A percentile compares a stretch with the other conserved stretches of the same genome.
Evolutionary conservation across 2,888 invertebrate genomes (phyloP).

Genomic region (Crocallis elinguaria): DNA sequence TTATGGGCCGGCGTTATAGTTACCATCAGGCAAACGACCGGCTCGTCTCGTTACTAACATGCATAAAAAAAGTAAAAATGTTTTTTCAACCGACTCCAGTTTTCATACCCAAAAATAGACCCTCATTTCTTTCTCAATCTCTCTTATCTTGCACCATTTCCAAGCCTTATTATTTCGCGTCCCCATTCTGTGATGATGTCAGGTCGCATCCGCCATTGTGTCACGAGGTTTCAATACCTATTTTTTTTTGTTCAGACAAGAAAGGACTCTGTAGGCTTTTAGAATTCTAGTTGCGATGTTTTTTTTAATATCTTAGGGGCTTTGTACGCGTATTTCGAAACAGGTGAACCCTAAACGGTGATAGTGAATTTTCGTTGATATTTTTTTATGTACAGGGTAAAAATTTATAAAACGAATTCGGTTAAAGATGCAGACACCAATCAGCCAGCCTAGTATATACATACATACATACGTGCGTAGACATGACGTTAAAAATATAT

Average conservation of each 20-base stretch:
- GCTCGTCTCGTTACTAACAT: too few species aligned
- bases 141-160: conserved; percentile 41
- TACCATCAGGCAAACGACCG: too few species aligned
- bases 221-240: conserved; percentile 78
- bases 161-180: conserved; percentile 82
- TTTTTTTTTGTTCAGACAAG: conserved; percentile 58
- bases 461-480: too few species aligned
- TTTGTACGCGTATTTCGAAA: background rate
- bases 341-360: background rate
- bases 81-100: background rate
- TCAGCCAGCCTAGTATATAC: too few species aligned
- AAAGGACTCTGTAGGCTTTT: conserved; percentile 42
- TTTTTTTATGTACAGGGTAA: too few species aligned
- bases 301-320: conserved; percentile 14
- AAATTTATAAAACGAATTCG: too few species aligned
- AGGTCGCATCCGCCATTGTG: conserved; percentile 81
- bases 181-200: conserved; percentile 83
- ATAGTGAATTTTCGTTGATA: background rate
- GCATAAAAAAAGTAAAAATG: too few species aligned
- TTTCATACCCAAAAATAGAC: background rate
- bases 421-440: too few species aligned
- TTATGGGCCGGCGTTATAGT: too few species aligned
- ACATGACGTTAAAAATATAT: too few species aligned
- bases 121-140: conserved; percentile 38
- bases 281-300: conserved; percentile 25